A percentile compares a stretch with the other conserved stretches of the same genome.
These are phyloP conservation scores for Thunnus maccoyii DNA, from an alignment of 2,113 vertebrate species.

Conservation along the genomic window DNA sequence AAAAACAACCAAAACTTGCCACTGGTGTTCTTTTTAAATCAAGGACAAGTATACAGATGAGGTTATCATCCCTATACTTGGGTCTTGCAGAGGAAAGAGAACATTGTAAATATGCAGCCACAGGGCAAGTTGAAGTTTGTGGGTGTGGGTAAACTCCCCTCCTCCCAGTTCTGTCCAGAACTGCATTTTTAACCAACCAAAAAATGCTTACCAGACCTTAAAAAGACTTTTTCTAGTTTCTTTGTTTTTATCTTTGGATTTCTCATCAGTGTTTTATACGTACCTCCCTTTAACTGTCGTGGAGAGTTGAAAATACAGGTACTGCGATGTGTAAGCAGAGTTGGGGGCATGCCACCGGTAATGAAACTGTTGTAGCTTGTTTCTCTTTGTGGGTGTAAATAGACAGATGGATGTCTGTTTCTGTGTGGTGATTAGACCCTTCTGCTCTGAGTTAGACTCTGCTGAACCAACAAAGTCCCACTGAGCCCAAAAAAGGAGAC, in stretches of 20 bases:
- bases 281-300: conserved; percentile 21
- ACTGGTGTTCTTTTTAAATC: conserved; percentile 25
- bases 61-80: conserved; percentile 40
- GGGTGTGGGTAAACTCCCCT: conserved; percentile 10
- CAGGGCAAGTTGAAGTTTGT: conserved; percentile 34
- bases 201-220: conserved; percentile 36
- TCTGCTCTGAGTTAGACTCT: conserved; percentile 51
- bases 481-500: neutral
- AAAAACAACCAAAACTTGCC: conserved; percentile 49
- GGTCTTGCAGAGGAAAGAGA: conserved; percentile 22
- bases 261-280: conserved; percentile 30
- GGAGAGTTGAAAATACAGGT: conserved; percentile 16
- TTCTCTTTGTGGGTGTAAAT: conserved; percentile 47
- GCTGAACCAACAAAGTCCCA: conserved; percentile 56
- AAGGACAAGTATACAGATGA: conserved; percentile 54
- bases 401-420: conserved; percentile 48
- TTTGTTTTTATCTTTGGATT: conserved; percentile 26
- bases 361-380: conserved; percentile 29
- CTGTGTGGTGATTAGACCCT: conserved; percentile 39
- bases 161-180: conserved; percentile 52
- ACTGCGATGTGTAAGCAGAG: conserved; percentile 29
- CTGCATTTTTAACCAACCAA: conserved; percentile 76
- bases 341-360: conserved; percentile 64
- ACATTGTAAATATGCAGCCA: conserved; percentile 14
- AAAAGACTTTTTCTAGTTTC: conserved; percentile 23